A percentile compares a stretch with the other conserved stretches of the same genome.
Conservation (phyloP, 2,888 invertebrate species). For the Melanostoma scalare region DNA sequence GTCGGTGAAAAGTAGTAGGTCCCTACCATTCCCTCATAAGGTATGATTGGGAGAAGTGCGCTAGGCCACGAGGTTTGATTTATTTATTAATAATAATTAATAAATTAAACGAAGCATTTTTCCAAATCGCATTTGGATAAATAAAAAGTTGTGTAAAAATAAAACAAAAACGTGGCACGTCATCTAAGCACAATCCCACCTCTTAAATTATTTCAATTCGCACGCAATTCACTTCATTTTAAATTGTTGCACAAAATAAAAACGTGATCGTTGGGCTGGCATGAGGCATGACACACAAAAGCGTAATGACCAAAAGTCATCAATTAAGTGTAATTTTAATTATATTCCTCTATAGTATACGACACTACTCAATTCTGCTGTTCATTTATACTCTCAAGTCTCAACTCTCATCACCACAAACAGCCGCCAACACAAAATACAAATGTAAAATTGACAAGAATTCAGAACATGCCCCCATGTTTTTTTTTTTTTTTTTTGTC, state of each 20-base stretch:
- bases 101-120: no score
- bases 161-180: background rate
- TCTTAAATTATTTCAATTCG: background rate
- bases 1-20: no score
- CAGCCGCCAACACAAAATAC: constrained; percentile 1
- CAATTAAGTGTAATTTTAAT: constrained; percentile 62
- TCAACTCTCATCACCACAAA: background rate
- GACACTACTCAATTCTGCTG: no score
- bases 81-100: no score
- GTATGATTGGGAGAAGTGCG: no score
- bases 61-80: no score
- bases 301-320: constrained; percentile 25
- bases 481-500: background rate
- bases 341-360: constrained; percentile 17
- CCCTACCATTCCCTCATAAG: no score
- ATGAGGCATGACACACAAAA: constrained; percentile 45
- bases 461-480: constrained; percentile 2
- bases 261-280: constrained; percentile 20
- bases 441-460: constrained; percentile 8
- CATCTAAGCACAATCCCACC: background rate
- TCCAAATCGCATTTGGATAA: background rate
- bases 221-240: background rate
- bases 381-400: no score
- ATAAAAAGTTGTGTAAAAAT: background rate
- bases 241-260: background rate